Evolutionary conservation across 2,113 vertebrate genomes (phyloP).

Genomic region (Geothlypis trichas): DNA sequence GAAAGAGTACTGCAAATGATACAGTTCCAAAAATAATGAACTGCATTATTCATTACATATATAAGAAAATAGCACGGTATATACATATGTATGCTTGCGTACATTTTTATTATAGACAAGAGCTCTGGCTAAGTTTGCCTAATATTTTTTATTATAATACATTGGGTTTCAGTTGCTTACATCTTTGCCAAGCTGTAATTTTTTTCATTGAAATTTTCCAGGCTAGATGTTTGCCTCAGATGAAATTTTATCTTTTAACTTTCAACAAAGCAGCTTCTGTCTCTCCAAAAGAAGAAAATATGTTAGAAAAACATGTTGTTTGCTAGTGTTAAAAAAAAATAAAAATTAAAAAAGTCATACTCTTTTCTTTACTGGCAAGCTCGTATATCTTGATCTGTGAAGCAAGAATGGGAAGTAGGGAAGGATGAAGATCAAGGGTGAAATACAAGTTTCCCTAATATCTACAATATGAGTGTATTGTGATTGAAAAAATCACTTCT

Average conservation of each 20-base stretch:
- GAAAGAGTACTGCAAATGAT: slow-evolving; percentile 52
- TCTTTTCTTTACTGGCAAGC: not conserved
- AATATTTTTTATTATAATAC: slow-evolving; percentile 55
- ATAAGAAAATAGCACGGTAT: slow-evolving; percentile 44
- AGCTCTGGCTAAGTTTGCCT: slow-evolving; percentile 17
- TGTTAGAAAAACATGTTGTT: not conserved
- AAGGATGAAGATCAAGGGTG: not conserved
- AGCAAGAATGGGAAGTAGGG: not conserved
- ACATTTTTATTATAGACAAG: slow-evolving; percentile 51
- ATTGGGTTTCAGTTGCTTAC: not conserved
- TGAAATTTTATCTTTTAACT: slow-evolving; percentile 3
- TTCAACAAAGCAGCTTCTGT: not conserved
- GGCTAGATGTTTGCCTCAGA: not conserved
- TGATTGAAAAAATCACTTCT: not conserved
- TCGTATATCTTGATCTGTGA: not conserved
- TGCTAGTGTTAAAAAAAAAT: not conserved
- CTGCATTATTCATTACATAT: slow-evolving; percentile 64
- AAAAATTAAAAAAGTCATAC: not conserved
- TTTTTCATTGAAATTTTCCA: slow-evolving; percentile 45
- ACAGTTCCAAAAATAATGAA: slow-evolving; percentile 68
- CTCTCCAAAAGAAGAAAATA: not conserved
- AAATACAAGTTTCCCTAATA: not conserved
- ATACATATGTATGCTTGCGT: slow-evolving; percentile 44
- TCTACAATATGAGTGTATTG: not conserved
- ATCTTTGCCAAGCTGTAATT: slow-evolving; percentile 26